Evolutionary conservation across 2,113 vertebrate genomes (phyloP), one percentile per base, ranked within the genome.

Genomic region (Ellobius talpinus): DNA sequence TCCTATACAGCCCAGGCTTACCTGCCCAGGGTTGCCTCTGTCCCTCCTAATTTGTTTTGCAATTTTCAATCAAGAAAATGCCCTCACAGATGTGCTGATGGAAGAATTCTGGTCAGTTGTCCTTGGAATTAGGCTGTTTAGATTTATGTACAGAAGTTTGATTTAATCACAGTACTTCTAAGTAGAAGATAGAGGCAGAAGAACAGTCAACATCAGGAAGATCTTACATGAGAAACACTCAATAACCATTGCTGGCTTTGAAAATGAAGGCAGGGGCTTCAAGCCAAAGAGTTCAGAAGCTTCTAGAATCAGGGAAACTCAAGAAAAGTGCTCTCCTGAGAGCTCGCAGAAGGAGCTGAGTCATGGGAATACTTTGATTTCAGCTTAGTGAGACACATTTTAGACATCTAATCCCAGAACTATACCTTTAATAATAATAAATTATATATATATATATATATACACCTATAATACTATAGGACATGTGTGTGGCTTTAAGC

Each of bases 201-300:
- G 87, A 88, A 58, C 26, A 76, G 19, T 76, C 29, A 8, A 33
- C 1, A 23, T 19, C 61, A 73, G 36, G 39, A 42, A 45, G 31
- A 45, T 11, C 26, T 23, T 24, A 14, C 0, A 0, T 31, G 76
- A 89, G 78, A 52, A 55, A 10, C 16, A 39, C 11, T 39, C 45
- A 5, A 5, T 2, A 5, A 4, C 19, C 36, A 19, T 1, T 21
- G 47, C 33, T 13, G 17, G 7, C 33, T 76, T 50, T 85, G 87
- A 4, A 31, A 45, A 63, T 14, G 14, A 23, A 76, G 36, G 5
- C 42, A 47, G 26, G 7, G n/a, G 3, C 5, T 9, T 0, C 0
- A 3, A 72, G 47, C 33, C 26, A 63, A 86, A 87, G 68, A 78
- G 21, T 4, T 42, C 0, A 42, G 39, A 9, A 33, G n/a, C 12